Evolutionary conservation across 2,113 vertebrate genomes (phyloP).

Genomic region (Lamprotornis superbus): DNA sequence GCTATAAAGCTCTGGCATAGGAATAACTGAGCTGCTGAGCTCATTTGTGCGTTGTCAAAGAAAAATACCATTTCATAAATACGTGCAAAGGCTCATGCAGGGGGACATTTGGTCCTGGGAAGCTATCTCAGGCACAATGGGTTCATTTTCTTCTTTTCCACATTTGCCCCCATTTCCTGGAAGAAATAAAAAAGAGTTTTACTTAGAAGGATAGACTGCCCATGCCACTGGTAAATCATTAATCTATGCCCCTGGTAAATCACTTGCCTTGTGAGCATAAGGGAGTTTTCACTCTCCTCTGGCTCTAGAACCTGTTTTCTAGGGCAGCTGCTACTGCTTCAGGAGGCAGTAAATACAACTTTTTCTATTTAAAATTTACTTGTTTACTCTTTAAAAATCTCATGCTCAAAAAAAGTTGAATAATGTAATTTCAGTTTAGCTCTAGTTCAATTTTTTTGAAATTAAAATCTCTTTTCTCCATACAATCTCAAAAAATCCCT

Average conservation of each 20-base stretch:
- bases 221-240: background rate
- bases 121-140: background rate
- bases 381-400: background rate
- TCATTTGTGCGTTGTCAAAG: background rate
- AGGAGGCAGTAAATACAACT: background rate
- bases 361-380: background rate
- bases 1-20: background rate
- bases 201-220: background rate
- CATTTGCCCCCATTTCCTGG: background rate
- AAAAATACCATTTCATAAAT: background rate
- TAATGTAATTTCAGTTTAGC: background rate
- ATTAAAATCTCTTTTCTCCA: background rate
- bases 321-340: background rate
- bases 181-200: background rate
- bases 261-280: background rate
- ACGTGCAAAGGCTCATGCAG: background rate
- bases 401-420: background rate
- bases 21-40: background rate
- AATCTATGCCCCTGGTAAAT: background rate
- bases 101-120: background rate
- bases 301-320: background rate
- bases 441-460: background rate
- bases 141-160: background rate
- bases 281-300: background rate
- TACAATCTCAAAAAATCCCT: accelerated